Percentiles rank a stretch among this genome's conserved stretches.
Conservation (phyloP, 2,797 vertebrate genomes). For the Phalanger gymnotis region DNA sequence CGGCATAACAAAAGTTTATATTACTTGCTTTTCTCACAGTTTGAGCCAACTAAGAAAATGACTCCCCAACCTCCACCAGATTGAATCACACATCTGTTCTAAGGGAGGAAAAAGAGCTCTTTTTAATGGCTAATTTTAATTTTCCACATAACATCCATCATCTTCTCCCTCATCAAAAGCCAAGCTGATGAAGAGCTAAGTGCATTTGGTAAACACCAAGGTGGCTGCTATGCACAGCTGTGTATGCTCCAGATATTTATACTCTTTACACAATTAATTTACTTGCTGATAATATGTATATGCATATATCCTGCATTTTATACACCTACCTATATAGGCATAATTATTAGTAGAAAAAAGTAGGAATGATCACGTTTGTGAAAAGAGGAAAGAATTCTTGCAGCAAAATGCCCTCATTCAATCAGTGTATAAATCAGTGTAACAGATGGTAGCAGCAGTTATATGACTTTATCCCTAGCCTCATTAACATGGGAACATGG, state of each 20-base stretch:
- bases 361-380: background rate
- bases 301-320: background rate
- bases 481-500: background rate
- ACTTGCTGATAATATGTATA: background rate
- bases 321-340: background rate
- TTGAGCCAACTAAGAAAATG: background rate
- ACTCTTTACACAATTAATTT: background rate
- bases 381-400: background rate
- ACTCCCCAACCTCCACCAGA: background rate
- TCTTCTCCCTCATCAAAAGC: constrained; percentile 10
- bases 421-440: background rate
- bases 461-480: background rate
- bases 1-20: background rate
- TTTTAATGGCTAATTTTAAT: background rate
- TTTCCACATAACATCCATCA: background rate
- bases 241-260: background rate
- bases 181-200: background rate
- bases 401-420: background rate
- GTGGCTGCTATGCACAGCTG: background rate
- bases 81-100: background rate
- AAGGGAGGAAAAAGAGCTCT: background rate
- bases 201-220: background rate
- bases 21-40: background rate
- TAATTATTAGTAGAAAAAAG: background rate
- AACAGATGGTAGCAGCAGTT: background rate